Percentiles rank a stretch among this genome's conserved stretches.
phyloP scores from a whole-genome alignment of 2,888 invertebrate genomes.

The Scaptomyza polygonia region DNA sequence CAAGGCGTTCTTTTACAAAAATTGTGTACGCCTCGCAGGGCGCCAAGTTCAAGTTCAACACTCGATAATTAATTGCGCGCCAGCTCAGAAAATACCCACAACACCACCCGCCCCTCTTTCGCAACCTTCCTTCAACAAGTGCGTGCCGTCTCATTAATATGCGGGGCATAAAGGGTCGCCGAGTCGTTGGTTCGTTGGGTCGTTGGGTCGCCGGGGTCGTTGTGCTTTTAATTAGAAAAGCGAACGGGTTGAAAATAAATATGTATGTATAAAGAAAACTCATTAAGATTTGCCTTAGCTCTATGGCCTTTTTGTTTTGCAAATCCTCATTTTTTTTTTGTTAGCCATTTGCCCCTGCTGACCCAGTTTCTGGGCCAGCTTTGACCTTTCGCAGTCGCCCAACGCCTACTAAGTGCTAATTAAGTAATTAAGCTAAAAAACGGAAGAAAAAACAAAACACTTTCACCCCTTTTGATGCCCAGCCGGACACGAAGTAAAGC shows the following conservation, averaged over 20 bases:
- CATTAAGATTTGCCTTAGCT: conserved; percentile 66
- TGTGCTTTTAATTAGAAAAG: conserved; percentile 78
- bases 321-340: conserved; percentile 19
- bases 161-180: conserved; percentile 32
- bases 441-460: conserved; percentile 33
- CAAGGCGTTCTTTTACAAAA: conserved; percentile 45
- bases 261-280: conserved; percentile 59
- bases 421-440: conserved; percentile 70
- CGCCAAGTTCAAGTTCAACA: conserved; percentile 78
- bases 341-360: conserved; percentile 50
- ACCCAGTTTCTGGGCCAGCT: conserved; percentile 57
- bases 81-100: conserved; percentile 20
- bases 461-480: conserved; percentile 53
- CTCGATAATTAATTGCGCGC: conserved; percentile 76
- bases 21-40: conserved; percentile 4
- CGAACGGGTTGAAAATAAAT: conserved; percentile 26
- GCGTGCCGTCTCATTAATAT: conserved; percentile 65
- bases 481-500: conserved; percentile 21
- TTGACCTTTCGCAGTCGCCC: conserved; percentile 48
- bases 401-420: conserved; percentile 51
- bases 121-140: conserved; percentile 33
- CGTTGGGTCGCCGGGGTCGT: conserved; percentile 59
- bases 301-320: conserved; percentile 40
- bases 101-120: background rate
- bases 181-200: conserved; percentile 26